Base-by-base conservation (phyloP, 2,113 vertebrate species). In the Chaenocephalus aceratus region DNA sequence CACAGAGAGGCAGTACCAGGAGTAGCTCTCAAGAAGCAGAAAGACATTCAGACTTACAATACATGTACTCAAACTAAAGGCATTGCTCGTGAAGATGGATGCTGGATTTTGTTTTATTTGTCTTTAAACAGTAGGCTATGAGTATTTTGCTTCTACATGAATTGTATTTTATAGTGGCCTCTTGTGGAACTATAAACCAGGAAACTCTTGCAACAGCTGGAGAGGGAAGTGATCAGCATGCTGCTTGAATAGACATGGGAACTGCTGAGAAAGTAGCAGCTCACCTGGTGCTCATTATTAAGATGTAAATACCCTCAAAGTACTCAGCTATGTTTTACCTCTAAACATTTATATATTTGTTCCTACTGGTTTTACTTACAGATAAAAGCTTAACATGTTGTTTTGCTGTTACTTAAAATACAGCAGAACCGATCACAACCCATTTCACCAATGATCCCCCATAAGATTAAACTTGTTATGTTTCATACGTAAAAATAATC, bases 1-100 rank as follows among this genome's bases (percentile, higher is more conserved):
- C 92, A 99, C 98, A 0, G 98, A 99, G 93, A 95, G 95, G 87
- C 98, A 98, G 88, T 99, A 99, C 86, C 97, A 99, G 89, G 95
- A 96, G 57, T 96, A 98, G 85, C 94, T 95, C 0, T 82, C 68
- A 49, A 72, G 49, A 86, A n/a, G 6, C 72, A 76, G 16, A 80
- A n/a, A 81, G 52, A 85, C 81, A 88, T 11, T 75, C 9, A 77
- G 70, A 81, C 72, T 75, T 14, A 57, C 10, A 77, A 26, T 48
- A 48, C 57, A 81, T 69, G 58, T 64, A 74, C 15, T 79, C 71
- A 89, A 77, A 87, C 65, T 79, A 72, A 74, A 76, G 45, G 21
- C 36, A 2, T 14, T 52, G 36, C 48, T 60, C 81, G 6, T 84
- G 65, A 34, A 34, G 49, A 13, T 10, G 54, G 63, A 75, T 62